phyloP scores from a whole-genome alignment of 2,888 invertebrate genomes.

The Mayetiola destructor region DNA sequence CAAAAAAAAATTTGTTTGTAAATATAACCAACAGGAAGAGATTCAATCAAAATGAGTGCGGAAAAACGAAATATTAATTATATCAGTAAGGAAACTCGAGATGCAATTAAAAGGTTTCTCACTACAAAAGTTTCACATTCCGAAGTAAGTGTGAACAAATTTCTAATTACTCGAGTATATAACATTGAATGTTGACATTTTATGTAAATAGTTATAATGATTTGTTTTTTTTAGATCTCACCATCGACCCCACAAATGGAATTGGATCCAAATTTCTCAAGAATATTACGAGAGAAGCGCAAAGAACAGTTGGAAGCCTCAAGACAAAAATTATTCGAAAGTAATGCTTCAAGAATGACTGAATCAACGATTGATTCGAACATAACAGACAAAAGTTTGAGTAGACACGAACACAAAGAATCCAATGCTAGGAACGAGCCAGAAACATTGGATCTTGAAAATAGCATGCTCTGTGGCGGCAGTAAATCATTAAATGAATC shows the following conservation, averaged over 20 bases:
- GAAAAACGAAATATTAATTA: neutral
- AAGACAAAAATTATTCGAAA: neutral
- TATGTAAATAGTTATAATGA: neutral
- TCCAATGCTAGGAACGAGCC: neutral
- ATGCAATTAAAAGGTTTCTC: neutral
- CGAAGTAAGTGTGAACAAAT: neutral
- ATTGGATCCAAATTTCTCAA: neutral
- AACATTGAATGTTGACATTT: neutral
- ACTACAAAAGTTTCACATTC: neutral
- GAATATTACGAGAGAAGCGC: neutral
- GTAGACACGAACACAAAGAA: no score
- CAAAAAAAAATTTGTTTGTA: neutral
- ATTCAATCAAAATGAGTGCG: neutral
- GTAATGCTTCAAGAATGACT: neutral
- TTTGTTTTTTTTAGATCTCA: neutral
- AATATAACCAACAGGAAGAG: neutral
- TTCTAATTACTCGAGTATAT: neutral
- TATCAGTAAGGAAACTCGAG: neutral
- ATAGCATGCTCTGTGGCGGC: neutral
- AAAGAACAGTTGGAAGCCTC: constrained; percentile 3
- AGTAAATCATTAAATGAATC: neutral
- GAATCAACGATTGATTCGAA: neutral
- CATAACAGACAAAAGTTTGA: neutral
- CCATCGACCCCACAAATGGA: neutral
- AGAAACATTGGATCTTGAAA: neutral